Conservation (phyloP, 1,140 invertebrate species). For the Drosophila ironensis region DNA sequence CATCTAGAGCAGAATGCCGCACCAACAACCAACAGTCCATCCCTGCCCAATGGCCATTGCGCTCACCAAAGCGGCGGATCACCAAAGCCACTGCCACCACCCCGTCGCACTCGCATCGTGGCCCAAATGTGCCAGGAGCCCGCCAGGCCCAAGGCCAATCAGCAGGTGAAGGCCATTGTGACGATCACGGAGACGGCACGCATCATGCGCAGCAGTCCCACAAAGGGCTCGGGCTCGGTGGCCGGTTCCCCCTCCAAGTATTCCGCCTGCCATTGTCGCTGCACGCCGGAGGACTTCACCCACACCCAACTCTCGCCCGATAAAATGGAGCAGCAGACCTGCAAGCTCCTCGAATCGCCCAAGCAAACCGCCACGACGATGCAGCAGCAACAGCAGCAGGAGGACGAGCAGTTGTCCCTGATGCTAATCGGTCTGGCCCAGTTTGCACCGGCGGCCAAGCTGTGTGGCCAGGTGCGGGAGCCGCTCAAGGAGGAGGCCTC, state of each 20-base stretch:
- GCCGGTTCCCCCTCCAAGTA: slow-evolving; percentile 52
- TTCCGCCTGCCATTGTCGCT: slow-evolving; percentile 72
- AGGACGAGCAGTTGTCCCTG: slow-evolving; percentile 85
- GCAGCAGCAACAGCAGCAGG: slow-evolving; percentile 34
- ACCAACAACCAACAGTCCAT: background rate
- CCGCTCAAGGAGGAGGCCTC: background rate
- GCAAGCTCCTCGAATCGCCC: slow-evolving; percentile 74
- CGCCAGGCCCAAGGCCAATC: slow-evolving; percentile 35
- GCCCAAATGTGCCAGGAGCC: slow-evolving; percentile 59
- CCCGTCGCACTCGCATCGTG: slow-evolving; percentile 51
- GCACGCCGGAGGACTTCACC: slow-evolving; percentile 70
- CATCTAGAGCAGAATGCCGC: slow-evolving; percentile 57
- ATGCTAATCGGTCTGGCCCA: slow-evolving; percentile 86
- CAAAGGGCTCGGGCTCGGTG: background rate
- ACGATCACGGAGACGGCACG: slow-evolving; percentile 63
- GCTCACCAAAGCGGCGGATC: slow-evolving; percentile 7
- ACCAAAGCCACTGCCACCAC: slow-evolving; percentile 52
- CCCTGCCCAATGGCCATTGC: slow-evolving; percentile 68
- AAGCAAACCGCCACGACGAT: slow-evolving; percentile 46
- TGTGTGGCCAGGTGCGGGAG: slow-evolving; percentile 83
- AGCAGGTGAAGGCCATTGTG: slow-evolving; percentile 60
- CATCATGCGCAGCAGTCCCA: slow-evolving; percentile 48
- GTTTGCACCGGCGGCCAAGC: slow-evolving; percentile 85
- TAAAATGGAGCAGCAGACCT: slow-evolving; percentile 76
- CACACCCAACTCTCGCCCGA: slow-evolving; percentile 65